phyloP scores from a whole-genome alignment of 2,113 vertebrate genomes.

The Ia io region DNA sequence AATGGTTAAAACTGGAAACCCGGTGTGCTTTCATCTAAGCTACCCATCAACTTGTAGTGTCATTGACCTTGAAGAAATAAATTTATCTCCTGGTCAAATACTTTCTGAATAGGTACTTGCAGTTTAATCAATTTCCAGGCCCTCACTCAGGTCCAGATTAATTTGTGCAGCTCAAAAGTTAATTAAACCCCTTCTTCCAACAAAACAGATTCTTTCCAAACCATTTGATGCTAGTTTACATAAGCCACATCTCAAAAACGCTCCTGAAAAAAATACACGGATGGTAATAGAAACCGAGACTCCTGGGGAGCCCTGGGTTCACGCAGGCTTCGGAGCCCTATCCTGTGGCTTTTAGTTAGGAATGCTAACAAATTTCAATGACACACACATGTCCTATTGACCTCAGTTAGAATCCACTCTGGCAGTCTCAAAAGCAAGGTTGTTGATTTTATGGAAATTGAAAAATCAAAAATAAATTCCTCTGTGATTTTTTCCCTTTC shows the following conservation, averaged over 20 bases:
- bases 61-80: constrained; percentile 57
- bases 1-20: neutral
- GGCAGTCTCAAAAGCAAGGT: neutral
- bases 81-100: constrained; percentile 60
- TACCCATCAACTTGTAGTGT: constrained; percentile 26
- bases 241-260: constrained; percentile 29
- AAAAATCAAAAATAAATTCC: constrained; percentile 36
- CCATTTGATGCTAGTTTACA: constrained; percentile 28
- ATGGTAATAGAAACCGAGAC: neutral
- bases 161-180: constrained; percentile 46
- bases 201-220: constrained; percentile 42
- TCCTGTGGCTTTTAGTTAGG: neutral
- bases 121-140: constrained; percentile 59
- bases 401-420: neutral
- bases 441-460: constrained; percentile 40
- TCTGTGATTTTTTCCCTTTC: neutral
- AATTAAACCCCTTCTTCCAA: constrained; percentile 63
- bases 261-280: neutral
- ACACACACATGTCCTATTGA: neutral
- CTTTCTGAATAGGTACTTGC: constrained; percentile 54
- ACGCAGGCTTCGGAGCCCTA: neutral
- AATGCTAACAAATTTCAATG: neutral
- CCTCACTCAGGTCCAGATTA: constrained; percentile 44
- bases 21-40: constrained; percentile 38
- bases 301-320: neutral